Evolutionary conservation across 2,888 invertebrate species (phyloP).

Genomic region (Drosophila diplacantha): DNA sequence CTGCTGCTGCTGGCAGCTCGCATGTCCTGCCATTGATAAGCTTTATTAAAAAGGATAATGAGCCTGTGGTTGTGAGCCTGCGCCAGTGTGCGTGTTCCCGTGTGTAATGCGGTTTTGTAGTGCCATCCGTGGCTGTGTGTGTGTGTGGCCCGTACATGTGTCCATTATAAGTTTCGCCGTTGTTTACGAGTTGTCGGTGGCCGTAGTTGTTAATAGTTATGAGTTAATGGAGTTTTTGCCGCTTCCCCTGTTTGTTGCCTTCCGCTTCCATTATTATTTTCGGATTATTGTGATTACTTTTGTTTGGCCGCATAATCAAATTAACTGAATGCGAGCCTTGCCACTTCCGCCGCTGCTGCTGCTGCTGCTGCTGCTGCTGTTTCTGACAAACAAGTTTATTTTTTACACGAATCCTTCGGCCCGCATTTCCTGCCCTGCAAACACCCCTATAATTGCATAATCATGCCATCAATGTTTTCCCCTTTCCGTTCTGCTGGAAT

Average conservation of each 20-base stretch:
- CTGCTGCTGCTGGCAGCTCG: constrained; percentile 67
- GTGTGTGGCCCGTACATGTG: constrained; percentile 58
- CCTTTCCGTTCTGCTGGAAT: not conserved
- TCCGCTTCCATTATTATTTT: constrained; percentile 68
- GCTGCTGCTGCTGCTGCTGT: not conserved
- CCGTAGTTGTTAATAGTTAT: constrained; percentile 70
- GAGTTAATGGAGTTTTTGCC: constrained; percentile 70
- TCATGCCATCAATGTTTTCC: constrained; percentile 21
- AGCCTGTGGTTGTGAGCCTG: constrained; percentile 54
- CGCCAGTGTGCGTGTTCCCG: constrained; percentile 15
- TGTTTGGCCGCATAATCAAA: constrained; percentile 68
- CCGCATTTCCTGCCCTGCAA: constrained; percentile 21
- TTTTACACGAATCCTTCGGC: constrained; percentile 22
- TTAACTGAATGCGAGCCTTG: constrained; percentile 50
- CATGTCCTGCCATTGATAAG: constrained; percentile 72
- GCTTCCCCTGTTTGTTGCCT: constrained; percentile 35
- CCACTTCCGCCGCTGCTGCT: constrained; percentile 7
- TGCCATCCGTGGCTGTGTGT: constrained; percentile 10
- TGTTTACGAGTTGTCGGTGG: constrained; percentile 67
- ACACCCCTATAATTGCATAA: constrained; percentile 45
- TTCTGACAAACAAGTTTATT: constrained; percentile 40
- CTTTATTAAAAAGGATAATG: constrained; percentile 73
- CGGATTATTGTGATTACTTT: constrained; percentile 70
- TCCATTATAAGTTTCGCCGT: constrained; percentile 70
- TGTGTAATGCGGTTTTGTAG: constrained; percentile 58